phyloP scores from a whole-genome alignment of 2,888 invertebrate species.

The Agrochola lota region DNA sequence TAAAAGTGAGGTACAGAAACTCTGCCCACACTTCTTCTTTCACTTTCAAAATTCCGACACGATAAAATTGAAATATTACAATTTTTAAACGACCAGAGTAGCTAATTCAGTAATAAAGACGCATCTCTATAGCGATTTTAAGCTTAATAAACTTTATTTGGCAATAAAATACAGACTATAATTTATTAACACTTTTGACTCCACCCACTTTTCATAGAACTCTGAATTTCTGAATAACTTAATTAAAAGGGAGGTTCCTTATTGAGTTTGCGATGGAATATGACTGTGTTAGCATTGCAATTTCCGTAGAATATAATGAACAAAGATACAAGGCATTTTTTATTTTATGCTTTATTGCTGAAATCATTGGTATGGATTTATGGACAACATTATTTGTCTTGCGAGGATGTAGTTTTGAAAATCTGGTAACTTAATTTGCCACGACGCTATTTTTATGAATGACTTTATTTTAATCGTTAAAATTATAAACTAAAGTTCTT shows the following conservation, averaged over 20 bases:
- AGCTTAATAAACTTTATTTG: background rate
- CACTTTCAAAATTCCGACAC: background rate
- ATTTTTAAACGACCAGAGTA: background rate
- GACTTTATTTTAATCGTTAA: background rate
- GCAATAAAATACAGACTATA: background rate
- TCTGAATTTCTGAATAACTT: background rate
- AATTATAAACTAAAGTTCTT: background rate
- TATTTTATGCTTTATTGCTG: background rate
- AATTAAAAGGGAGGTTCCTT: background rate
- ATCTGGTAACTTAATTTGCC: background rate
- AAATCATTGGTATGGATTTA: background rate
- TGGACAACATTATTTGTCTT: background rate
- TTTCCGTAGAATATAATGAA: background rate
- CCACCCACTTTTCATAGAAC: too few relatives aligned
- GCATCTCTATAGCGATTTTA: too few relatives aligned
- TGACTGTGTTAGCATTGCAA: conserved; percentile 15
- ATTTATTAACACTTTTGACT: background rate
- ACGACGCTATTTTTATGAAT: background rate
- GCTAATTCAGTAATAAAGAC: conserved; percentile 6
- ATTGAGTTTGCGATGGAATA: conserved; percentile 1
- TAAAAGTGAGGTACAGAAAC: background rate
- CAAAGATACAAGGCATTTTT: background rate
- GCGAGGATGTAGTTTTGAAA: background rate
- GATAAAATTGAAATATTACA: conserved; percentile 25
- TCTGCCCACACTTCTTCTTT: background rate